phyloP scores from a whole-genome alignment of 2,888 invertebrate species.

The Temnothorax rugatulus region DNA sequence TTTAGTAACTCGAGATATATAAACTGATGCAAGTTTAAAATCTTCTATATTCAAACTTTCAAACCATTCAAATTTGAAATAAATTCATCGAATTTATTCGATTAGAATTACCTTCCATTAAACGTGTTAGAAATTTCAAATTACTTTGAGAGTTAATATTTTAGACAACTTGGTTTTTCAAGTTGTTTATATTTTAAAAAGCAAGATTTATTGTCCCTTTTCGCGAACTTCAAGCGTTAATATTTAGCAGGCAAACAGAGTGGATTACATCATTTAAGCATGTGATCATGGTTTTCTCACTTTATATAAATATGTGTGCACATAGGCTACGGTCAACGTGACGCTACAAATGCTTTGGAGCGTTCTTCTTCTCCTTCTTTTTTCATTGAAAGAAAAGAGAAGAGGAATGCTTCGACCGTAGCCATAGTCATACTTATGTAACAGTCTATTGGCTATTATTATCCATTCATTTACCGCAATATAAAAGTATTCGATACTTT shows the following conservation, averaged over 20 bases:
- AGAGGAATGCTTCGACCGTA: no score
- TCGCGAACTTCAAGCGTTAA: conserved; percentile 22
- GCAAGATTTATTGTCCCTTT: conserved; percentile 11
- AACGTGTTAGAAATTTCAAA: background rate
- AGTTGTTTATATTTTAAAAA: conserved; percentile 13
- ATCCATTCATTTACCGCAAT: conserved; percentile 60
- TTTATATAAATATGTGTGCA: conserved; percentile 52
- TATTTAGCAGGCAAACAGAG: conserved; percentile 45
- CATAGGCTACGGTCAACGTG: no score
- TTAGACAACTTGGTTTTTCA: background rate
- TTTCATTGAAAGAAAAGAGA: no score
- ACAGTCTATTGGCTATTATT: conserved; percentile 64
- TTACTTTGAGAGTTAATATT: background rate
- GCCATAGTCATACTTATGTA: conserved; percentile 65
- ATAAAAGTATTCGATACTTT: background rate
- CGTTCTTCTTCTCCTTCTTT: no score
- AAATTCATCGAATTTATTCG: background rate
- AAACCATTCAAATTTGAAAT: background rate
- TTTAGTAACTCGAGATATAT: background rate
- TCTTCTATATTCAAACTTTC: background rate
- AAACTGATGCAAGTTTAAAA: background rate
- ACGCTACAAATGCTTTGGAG: no score
- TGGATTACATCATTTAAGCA: conserved; percentile 43
- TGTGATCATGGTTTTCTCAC: conserved; percentile 39
- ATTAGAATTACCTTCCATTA: background rate